Conservation (phyloP, 2,797 vertebrate genomes). For the Notolepis coatsorum region DNA sequence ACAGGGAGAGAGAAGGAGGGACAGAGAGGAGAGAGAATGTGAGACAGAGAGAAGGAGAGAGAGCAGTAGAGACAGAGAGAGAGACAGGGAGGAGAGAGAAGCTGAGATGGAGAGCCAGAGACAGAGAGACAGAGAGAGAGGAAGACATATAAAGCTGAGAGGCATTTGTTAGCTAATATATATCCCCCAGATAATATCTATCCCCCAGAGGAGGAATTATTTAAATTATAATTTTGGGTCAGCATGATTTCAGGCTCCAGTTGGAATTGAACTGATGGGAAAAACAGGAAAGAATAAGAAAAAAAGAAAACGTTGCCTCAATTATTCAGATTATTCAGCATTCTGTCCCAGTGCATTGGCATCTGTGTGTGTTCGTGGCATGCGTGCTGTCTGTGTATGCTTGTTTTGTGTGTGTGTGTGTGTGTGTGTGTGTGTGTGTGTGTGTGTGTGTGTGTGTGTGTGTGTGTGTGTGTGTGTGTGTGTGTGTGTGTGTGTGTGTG, state of each 20-base stretch:
- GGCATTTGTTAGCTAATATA: conserved; percentile 4
- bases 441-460: conserved; percentile 11
- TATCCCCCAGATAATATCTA: conserved; percentile 1
- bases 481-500: background rate
- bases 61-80: background rate
- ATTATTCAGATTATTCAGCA: conserved; percentile 26
- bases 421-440: conserved; percentile 11
- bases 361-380: conserved; percentile 15
- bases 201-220: conserved; percentile 17
- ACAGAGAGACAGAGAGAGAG: background rate
- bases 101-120: no score
- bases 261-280: background rate
- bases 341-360: conserved; percentile 39
- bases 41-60: no score
- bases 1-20: no score
- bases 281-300: conserved; percentile 14
- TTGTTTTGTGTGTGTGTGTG: conserved; percentile 15
- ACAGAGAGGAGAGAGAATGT: no score
- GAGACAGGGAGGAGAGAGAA: background rate
- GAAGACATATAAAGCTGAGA: background rate
- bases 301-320: conserved; percentile 20
- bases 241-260: conserved; percentile 43
- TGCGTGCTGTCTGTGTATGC: background rate
- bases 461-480: background rate
- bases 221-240: conserved; percentile 39